Conservation (phyloP, 2,113 vertebrate species). For the Chamaetylas fuelleborni region DNA sequence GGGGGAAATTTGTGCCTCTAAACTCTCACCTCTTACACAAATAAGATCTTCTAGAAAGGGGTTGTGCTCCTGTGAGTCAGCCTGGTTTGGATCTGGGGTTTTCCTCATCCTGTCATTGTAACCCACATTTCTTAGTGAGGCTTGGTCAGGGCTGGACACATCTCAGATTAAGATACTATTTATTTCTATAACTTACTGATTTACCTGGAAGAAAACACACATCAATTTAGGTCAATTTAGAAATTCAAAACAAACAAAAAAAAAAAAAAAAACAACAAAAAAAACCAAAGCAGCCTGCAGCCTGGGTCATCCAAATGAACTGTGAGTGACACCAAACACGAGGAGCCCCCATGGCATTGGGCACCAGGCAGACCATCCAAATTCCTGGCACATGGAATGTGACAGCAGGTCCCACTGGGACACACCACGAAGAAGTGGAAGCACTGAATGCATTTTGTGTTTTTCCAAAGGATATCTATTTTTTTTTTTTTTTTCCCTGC, state of each 20-base stretch:
- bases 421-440: neutral
- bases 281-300: neutral
- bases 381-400: neutral
- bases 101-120: neutral
- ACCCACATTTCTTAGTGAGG: neutral
- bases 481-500: neutral
- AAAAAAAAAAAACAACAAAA: no score
- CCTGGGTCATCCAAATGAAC: neutral
- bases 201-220: neutral
- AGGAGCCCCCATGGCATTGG: neutral
- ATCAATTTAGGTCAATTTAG: neutral
- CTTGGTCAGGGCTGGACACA: neutral
- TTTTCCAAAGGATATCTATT: neutral
- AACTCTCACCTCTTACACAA: slow-evolving; percentile 21
- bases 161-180: fast-evolving
- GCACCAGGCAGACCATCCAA: neutral
- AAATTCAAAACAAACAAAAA: fast-evolving
- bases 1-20: neutral
- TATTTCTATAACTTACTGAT: neutral
- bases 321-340: neutral
- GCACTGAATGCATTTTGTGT: neutral
- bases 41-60: neutral
- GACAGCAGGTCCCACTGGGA: neutral
- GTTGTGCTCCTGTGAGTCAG: neutral
- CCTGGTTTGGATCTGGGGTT: neutral